Conservation (phyloP, 1,140 invertebrate species). For the Heliconius eleuchia region DNA sequence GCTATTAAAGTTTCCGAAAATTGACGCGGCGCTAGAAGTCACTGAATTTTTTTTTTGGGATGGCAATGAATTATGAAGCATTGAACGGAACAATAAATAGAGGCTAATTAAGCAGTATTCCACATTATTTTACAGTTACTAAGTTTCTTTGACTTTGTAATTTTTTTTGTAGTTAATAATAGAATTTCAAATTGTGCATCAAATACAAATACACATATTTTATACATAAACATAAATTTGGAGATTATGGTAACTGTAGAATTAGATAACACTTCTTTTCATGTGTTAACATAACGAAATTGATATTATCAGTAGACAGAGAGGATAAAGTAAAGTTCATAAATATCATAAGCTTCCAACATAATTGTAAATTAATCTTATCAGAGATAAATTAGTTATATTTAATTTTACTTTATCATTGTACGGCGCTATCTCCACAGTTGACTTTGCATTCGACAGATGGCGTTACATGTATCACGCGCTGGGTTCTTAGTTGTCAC, state of each 20-base stretch:
- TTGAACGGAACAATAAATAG: constrained; percentile 49
- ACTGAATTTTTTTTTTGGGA: constrained; percentile 57
- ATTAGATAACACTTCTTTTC: not conserved
- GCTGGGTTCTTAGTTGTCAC: not conserved
- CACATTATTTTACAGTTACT: constrained; percentile 1
- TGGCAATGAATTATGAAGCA: constrained; percentile 51
- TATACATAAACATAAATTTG: too few relatives aligned
- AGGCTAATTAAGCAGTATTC: constrained; percentile 30
- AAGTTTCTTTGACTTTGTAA: not conserved
- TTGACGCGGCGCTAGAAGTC: constrained; percentile 70
- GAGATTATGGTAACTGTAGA: not conserved
- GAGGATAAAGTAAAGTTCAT: not conserved
- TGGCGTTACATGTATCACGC: constrained; percentile 26
- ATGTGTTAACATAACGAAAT: not conserved
- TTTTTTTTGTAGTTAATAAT: not conserved
- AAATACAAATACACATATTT: not conserved
- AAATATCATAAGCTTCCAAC: not conserved
- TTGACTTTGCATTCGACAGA: constrained; percentile 33
- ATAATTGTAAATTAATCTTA: not conserved
- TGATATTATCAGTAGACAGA: not conserved
- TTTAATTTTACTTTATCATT: constrained; percentile 1
- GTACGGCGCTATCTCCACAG: not conserved
- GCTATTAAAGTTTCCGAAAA: constrained; percentile 72
- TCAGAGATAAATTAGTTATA: not conserved
- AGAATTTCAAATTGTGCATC: too few relatives aligned